These are phyloP conservation scores for Tinamus major DNA, from an alignment of 2,797 vertebrate genomes.

Conservation along the genomic window DNA sequence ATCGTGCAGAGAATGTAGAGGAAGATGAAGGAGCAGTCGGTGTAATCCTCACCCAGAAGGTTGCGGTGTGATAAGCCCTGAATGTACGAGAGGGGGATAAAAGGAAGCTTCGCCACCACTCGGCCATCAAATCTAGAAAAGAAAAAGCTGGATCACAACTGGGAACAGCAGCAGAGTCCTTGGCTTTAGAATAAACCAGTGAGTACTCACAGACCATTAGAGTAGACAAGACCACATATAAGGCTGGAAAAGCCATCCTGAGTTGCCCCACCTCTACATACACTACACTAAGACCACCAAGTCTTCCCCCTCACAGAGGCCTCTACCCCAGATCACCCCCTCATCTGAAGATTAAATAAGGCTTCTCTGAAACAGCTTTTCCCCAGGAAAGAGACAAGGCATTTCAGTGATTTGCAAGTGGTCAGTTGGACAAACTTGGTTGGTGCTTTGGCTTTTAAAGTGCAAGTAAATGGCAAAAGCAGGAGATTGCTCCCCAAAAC, in stretches of 20 bases:
- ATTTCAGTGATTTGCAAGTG: neutral
- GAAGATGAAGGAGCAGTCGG: conserved; percentile 98
- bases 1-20: conserved; percentile 99
- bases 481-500: neutral
- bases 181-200: neutral
- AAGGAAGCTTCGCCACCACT: conserved; percentile 96
- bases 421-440: neutral
- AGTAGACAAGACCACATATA: neutral
- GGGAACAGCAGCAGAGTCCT: neutral
- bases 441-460: neutral
- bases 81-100: conserved; percentile 94
- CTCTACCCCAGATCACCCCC: neutral
- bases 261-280: neutral
- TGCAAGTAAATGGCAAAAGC: neutral
- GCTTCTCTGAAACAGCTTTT: neutral
- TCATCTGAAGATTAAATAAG: neutral
- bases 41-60: conserved; percentile 95
- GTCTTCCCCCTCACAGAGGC: neutral
- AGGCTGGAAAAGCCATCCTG: neutral
- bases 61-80: conserved; percentile 97
- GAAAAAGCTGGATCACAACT: neutral
- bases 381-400: neutral
- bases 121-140: conserved; percentile 92
- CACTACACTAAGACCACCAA: neutral
- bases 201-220: neutral